Percentiles rank a stretch among this genome's conserved stretches.
These are phyloP conservation scores for Anastatus disparis DNA, from an alignment of 1,140 invertebrate species.

Conservation along the genomic window DNA sequence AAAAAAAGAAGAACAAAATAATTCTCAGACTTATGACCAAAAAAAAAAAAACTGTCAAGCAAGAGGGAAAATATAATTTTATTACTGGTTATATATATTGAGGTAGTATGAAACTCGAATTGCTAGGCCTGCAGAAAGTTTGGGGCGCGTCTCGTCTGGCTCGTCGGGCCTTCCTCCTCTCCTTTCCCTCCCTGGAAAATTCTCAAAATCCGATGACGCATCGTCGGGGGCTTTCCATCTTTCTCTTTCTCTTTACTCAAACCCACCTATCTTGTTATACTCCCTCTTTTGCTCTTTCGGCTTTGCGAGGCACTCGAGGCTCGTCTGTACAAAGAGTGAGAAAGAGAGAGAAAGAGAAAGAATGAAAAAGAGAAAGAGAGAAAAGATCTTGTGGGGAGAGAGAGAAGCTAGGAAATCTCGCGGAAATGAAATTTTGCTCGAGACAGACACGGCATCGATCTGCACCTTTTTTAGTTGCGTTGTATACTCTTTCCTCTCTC, in stretches of 20 bases:
- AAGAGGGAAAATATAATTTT: no score
- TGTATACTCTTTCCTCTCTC: conserved; percentile 19
- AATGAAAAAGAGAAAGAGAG: neutral
- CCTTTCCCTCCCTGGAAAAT: neutral
- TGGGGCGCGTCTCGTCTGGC: neutral
- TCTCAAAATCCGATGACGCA: conserved; percentile 27
- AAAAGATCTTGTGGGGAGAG: neutral
- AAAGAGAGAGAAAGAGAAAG: no score
- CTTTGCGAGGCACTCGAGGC: neutral
- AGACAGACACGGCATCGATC: conserved; percentile 57
- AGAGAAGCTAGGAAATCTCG: conserved; percentile 43
- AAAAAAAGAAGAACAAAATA: no score
- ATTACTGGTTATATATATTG: no score
- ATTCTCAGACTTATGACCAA: no score
- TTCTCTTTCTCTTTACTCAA: neutral
- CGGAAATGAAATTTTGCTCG: conserved; percentile 52
- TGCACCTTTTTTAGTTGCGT: conserved; percentile 40
- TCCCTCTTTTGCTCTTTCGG: neutral
- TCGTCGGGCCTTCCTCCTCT: neutral
- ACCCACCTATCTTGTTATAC: neutral
- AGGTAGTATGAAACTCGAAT: no score
- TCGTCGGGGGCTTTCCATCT: neutral
- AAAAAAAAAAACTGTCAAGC: no score
- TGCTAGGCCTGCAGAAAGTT: neutral
- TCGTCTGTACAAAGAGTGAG: neutral